Base-by-base conservation (phyloP, 2,888 invertebrate species). In the Gastracanthus pulcherrimus region DNA sequence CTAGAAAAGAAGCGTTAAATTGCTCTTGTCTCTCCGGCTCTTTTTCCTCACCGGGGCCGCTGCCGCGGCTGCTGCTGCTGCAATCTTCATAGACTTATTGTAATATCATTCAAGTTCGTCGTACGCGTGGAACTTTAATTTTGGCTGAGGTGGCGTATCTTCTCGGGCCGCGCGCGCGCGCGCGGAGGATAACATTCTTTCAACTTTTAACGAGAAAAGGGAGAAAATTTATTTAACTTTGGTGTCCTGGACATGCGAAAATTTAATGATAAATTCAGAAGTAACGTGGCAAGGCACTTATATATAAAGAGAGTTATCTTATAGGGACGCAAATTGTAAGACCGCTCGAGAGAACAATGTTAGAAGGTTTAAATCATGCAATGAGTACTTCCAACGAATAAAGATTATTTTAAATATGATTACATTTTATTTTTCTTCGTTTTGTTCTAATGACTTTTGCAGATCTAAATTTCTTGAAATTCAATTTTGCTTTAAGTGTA, bases 1-100 rank as follows among this genome's bases (percentile, higher is more conserved):
- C 62, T 80, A 84, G 84, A 84, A 84, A 82, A 82, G 85, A 86
- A 84, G 86, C 86, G 86, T 86, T 87, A 87, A 87, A 88, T 87
- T 87, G 87, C 87, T 83, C 69, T 60, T 75, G 69, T 69, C 79
- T 60, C 66, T 19, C 67, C 48, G 38, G 19, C 60, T 62, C 55
- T 75, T 29, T 38, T 69, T 69, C 55, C 31, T 55, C 45, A 45
- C 45, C 45, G 11, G n/a, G n/a, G n/a, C n/a, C 34, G 13, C 60
- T 45, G 16, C 45, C 45, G 26, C 58, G 58, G 16, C 45, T n/a
- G 45, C 41, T 51, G 6, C 36, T 31, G 11, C 58, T 74, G 67
- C 72, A 80, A 80, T 77, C 77, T 69, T 70, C 79, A 69, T 71
- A 38, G 81, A 77, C 66, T 84, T 82, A 81, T 79, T 81, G 77